Evolutionary conservation across 2,888 invertebrate genomes (phyloP).

Genomic region (Argyresthia goedartella): DNA sequence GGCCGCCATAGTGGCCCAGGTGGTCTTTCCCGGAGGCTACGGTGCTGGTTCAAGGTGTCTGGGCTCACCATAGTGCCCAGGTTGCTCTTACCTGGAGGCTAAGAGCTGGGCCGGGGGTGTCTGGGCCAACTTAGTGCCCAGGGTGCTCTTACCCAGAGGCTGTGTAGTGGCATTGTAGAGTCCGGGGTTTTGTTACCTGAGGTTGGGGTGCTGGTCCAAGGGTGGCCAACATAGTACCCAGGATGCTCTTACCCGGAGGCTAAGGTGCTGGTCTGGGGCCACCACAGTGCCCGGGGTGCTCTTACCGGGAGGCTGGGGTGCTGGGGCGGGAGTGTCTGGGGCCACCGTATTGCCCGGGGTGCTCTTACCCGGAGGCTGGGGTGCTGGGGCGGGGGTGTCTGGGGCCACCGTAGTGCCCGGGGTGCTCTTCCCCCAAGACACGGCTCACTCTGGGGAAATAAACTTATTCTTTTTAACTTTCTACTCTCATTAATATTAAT

Average conservation of each 20-base stretch:
- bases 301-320: conserved; percentile 66
- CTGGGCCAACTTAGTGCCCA: conserved; percentile 71
- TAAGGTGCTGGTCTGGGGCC: no score
- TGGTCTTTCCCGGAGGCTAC: conserved; percentile 69
- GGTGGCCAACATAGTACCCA: no score
- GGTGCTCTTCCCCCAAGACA: conserved; percentile 68
- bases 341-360: conserved; percentile 70
- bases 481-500: neutral
- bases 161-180: no score
- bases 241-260: no score
- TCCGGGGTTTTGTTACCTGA: no score
- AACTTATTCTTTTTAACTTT: no score
- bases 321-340: conserved; percentile 66
- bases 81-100: conserved; percentile 64
- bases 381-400: conserved; percentile 64
- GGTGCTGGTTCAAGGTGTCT: conserved; percentile 65
- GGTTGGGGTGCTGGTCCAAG: no score
- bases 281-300: no score
- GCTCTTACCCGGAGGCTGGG: conserved; percentile 67
- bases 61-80: conserved; percentile 71
- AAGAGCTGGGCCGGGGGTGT: conserved; percentile 65
- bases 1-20: conserved; percentile 70
- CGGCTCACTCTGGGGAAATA: conserved; percentile 49
- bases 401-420: conserved; percentile 71
- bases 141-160: no score